Base-by-base conservation (phyloP, 1,140 invertebrate genomes). In the Kradibia gibbosae region DNA sequence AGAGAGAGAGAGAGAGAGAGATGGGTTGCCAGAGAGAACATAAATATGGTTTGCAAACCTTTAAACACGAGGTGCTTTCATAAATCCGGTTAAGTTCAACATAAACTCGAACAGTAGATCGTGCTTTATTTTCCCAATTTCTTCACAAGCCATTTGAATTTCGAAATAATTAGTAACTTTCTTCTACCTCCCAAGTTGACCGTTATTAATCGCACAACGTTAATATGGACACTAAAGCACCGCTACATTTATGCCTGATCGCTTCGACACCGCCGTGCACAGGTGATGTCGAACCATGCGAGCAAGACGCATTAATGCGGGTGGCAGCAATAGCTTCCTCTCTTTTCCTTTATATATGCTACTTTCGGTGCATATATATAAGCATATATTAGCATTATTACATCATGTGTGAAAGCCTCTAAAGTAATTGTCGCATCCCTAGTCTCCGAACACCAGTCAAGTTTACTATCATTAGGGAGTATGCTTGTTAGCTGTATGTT, bases 251-350 rank as follows among this genome's bases (percentile, higher is more conserved):
- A 74, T 80, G 70, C 67, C 3, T 25, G 42, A 31, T 31, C 50
- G 48, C 11, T 25, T 57, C 15, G 3, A 70, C 20, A 11, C 31
- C 20, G 48, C 65, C 42, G 45, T 34, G 70, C 81, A 75, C 82
- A 76, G 74, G 83, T 84, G 83, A 85, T 84, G 83, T 82, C 74
- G n/a, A n/a, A 36, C 20, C n/a, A 50, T 50, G 70, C 34, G 81
- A 76, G 78, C 60, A 57, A 84, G 81, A 83, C 70, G 71, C 65
- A 28, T 60, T 83, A 83, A 85, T 84, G 83, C 83, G 82, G 82
- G 82, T 79, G 80, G 76, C 74, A 72, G 76, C 83, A 82, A 86
- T 85, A 83, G 28, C 83, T 83, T 86, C 82, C 83, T 85, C 76
- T 75, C 77, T 74, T 74, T 74, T 78, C 71, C 73, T 80, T 84